phyloP scores from a whole-genome alignment of 1,140 invertebrate species.

The Hypothenemus hampei region DNA sequence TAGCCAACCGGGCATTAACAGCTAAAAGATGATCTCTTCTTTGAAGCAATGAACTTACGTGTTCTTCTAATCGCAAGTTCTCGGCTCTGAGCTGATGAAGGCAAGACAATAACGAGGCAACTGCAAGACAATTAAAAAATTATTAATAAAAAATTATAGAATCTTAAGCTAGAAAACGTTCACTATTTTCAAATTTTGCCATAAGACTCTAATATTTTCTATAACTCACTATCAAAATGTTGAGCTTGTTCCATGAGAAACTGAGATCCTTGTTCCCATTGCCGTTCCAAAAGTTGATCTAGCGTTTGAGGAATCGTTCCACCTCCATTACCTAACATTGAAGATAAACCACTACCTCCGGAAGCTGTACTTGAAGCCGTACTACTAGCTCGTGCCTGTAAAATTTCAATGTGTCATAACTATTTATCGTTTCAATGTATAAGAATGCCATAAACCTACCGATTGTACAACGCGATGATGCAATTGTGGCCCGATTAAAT shows the following conservation, averaged over 20 bases:
- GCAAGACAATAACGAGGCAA: constrained; percentile 91
- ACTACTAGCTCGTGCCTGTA: constrained; percentile 40
- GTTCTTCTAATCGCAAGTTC: constrained; percentile 87
- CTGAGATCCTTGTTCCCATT: constrained; percentile 96
- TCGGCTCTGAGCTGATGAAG: constrained; percentile 89
- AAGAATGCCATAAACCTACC: constrained; percentile 28
- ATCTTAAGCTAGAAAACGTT: neutral
- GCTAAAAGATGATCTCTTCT: constrained; percentile 89
- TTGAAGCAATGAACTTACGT: constrained; percentile 78
- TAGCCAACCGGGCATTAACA: constrained; percentile 87
- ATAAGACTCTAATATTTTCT: neutral
- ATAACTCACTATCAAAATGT: constrained; percentile 78
- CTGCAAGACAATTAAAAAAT: constrained; percentile 55
- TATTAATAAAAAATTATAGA: neutral
- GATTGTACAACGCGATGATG: constrained; percentile 57
- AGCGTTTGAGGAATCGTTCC: constrained; percentile 67
- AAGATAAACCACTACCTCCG: constrained; percentile 44
- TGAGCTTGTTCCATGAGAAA: constrained; percentile 97
- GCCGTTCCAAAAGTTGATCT: constrained; percentile 88
- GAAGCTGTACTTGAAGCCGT: constrained; percentile 42
- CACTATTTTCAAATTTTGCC: neutral
- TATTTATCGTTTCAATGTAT: too few species aligned
- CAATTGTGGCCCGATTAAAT: constrained; percentile 67
- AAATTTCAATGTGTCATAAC: neutral
- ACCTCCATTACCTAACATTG: constrained; percentile 48